Conservation (phyloP, 2,797 vertebrate genomes). For the Lacerta bilineata region DNA sequence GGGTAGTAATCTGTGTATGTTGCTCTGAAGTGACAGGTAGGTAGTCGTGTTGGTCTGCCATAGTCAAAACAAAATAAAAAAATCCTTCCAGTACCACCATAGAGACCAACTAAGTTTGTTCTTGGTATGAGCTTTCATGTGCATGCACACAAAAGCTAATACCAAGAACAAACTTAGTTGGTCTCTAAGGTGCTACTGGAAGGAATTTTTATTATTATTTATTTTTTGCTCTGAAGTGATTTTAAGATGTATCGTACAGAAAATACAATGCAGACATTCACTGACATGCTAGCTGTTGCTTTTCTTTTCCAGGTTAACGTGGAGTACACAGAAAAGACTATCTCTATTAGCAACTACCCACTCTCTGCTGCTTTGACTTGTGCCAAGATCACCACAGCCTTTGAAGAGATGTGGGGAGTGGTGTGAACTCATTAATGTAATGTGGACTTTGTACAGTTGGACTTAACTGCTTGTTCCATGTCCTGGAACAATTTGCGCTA, state of each 20-base stretch:
- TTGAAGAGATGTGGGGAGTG: slow-evolving; percentile 95
- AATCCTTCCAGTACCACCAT: too few species aligned
- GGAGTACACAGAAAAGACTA: slow-evolving; percentile 92
- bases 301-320: slow-evolving; percentile 84
- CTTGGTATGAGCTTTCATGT: too few species aligned
- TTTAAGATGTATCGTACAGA: too few species aligned
- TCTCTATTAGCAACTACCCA: slow-evolving; percentile 97
- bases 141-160: too few species aligned
- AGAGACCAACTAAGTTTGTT: too few species aligned
- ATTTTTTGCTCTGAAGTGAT: too few species aligned
- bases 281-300: not conserved
- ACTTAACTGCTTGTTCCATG: slow-evolving; percentile 34
- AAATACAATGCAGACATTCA: not conserved
- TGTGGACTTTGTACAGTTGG: slow-evolving; percentile 7
- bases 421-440: slow-evolving; percentile 73
- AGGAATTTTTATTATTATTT: too few species aligned
- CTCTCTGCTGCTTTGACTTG: slow-evolving; percentile 96
- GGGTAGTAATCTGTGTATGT: not conserved
- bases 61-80: too few species aligned
- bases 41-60: too few species aligned
- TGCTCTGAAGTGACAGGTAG: too few species aligned
- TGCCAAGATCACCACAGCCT: slow-evolving; percentile 95
- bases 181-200: too few species aligned
- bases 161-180: too few species aligned
- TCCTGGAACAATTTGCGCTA: slow-evolving; percentile 5